A percentile compares a stretch with the other conserved stretches of the same genome.
Conservation (phyloP, 2,113 vertebrate genomes). For the Oncorhynchus keta region DNA sequence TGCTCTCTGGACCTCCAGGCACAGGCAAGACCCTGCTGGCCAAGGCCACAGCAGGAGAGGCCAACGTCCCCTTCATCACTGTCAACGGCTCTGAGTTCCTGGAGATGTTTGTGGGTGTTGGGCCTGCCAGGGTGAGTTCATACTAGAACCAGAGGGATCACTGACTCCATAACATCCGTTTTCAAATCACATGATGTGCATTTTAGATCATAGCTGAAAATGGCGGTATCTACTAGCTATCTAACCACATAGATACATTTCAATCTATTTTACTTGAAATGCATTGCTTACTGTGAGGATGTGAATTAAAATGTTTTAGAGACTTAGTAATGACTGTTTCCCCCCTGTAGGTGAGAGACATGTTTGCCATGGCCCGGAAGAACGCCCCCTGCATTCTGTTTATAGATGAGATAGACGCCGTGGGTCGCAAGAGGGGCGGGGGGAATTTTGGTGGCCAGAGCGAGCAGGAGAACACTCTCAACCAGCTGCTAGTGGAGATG, state of each 20-base stretch:
- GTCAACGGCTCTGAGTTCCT: constrained; percentile 84
- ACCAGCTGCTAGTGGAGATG: constrained; percentile 85
- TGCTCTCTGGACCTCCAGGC: constrained; percentile 83
- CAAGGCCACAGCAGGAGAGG: constrained; percentile 85
- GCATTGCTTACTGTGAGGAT: neutral
- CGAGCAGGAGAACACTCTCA: constrained; percentile 84
- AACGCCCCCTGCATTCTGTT: constrained; percentile 85
- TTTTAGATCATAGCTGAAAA: neutral
- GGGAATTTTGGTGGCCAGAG: constrained; percentile 85
- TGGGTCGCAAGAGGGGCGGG: constrained; percentile 82
- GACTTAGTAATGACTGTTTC: neutral
- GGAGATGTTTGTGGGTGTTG: constrained; percentile 87
- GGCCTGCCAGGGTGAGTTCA: constrained; percentile 80
- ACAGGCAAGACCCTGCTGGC: constrained; percentile 84
- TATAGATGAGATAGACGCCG: constrained; percentile 85
- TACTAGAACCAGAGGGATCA: neutral
- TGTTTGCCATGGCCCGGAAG: constrained; percentile 81
- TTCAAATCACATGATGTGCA: too few species aligned
- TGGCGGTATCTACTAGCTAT: neutral
- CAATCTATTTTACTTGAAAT: neutral
- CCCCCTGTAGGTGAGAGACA: constrained; percentile 75
- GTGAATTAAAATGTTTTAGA: neutral
- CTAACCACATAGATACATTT: neutral
- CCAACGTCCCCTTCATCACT: constrained; percentile 84
- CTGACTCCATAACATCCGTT: neutral